A percentile compares a stretch with the other conserved stretches of the same genome.
Conservation (phyloP, 2,888 invertebrate genomes). For the Tiliacea citrago region DNA sequence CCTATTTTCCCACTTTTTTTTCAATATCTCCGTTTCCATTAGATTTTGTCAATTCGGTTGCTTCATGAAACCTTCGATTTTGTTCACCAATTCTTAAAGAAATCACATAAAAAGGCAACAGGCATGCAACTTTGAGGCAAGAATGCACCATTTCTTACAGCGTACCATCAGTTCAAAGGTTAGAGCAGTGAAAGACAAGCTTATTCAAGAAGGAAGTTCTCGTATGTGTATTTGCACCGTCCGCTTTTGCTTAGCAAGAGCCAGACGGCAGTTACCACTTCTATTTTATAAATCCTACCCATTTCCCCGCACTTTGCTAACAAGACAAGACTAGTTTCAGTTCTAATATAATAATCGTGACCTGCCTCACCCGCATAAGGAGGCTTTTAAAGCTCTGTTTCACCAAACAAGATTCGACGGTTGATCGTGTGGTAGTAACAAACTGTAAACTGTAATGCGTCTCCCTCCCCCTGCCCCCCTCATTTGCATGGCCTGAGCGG, state of each 20-base stretch:
- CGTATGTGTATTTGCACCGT: neutral
- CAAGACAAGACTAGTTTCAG: constrained; percentile 22
- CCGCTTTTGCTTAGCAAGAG: neutral
- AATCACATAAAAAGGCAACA: neutral
- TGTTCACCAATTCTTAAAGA: neutral
- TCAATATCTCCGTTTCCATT: neutral
- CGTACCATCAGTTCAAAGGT: neutral
- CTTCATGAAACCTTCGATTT: neutral
- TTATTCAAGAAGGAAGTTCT: neutral
- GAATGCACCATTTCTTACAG: neutral
- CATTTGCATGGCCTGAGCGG: constrained; percentile 71
- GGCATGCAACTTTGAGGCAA: neutral
- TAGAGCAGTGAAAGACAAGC: neutral
- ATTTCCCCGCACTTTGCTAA: neutral
- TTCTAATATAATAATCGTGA: constrained; percentile 30
- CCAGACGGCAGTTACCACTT: neutral
- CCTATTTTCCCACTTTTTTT: neutral
- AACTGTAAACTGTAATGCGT: constrained; percentile 45
- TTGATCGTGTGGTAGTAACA: constrained; percentile 54
- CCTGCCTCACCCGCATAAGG: constrained; percentile 13
- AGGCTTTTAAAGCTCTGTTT: constrained; percentile 38
- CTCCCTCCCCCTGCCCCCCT: constrained; percentile 36
- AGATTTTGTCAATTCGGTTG: neutral
- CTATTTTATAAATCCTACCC: neutral
- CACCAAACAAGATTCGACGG: constrained; percentile 36